Base-by-base conservation (phyloP, 2,888 invertebrate genomes). In the Apodemia zela region DNA sequence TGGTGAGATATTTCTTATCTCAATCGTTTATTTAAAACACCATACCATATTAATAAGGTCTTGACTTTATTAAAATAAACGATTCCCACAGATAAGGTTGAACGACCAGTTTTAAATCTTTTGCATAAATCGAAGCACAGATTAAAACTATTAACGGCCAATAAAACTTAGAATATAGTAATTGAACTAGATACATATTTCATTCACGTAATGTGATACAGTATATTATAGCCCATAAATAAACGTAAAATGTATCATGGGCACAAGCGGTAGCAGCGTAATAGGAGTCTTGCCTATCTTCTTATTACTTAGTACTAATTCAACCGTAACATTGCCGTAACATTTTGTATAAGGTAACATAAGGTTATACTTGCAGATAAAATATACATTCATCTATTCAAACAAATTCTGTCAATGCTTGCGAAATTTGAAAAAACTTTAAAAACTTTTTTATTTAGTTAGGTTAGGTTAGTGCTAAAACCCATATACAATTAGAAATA, bases 121-220 rank as follows among this genome's bases (percentile, higher is more conserved):
- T 42, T 42, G 42, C 42, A 42, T 42, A 42, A 42, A 42, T 42
- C 42, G 42, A 42, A 42, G 15, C 45, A 47, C 45, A 47, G n/a
- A 47, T 47, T 42, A 47, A 17, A 47, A 47, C 42, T 47, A 15
- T 15, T 15, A 42, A 15, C 42, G 42, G 15, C 6, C 45, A 47
- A 47, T n/a, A 47, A 47, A 47, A n/a, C 17, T 47, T 5, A 47
- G 17, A 47, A 17, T 47, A 17, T 47, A 45, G 17, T n/a, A n/a
- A n/a, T 17, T 47, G 45, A 47, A 47, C 45, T 47, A 47, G 45
- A 47, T 47, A 47, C 45, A 47, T 47, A 47, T 47, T 15, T 47
- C n/a, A 47, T 17, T 17, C 6, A 8, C 15, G 15, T 47, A 47
- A 47, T 47, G 7, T 47, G 45, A 47, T 47, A 47, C 42, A 45